Conservation (phyloP, 1,140 invertebrate species). For the Habropoda laboriosa region DNA sequence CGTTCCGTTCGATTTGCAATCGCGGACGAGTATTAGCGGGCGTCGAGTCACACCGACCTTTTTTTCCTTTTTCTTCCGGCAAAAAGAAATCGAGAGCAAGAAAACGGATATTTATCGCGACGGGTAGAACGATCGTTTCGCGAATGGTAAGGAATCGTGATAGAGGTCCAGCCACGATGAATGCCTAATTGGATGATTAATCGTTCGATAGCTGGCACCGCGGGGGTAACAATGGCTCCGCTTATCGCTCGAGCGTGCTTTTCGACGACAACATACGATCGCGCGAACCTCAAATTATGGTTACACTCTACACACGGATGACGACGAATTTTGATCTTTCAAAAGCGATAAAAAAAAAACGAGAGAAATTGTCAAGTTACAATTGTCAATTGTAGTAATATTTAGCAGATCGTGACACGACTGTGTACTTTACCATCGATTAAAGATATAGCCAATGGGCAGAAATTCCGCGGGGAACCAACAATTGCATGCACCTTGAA, state of each 20-base stretch:
- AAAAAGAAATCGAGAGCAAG: conserved; percentile 9
- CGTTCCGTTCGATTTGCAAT: conserved; percentile 22
- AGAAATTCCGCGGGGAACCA: conserved; percentile 21
- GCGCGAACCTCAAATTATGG: not conserved
- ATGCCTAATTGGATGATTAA: conserved; percentile 77
- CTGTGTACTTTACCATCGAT: not conserved
- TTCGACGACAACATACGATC: conserved; percentile 63
- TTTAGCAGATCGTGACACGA: not conserved
- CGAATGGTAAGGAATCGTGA: conserved; percentile 43
- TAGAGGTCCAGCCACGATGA: conserved; percentile 40
- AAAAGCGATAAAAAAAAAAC: too few relatives aligned
- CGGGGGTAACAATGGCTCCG: conserved; percentile 64
- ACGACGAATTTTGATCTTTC: conserved; percentile 18
- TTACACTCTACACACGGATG: not conserved
- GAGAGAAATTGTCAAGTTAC: conserved; percentile 14
- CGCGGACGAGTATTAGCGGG: too few relatives aligned
- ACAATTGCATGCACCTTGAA: conserved; percentile 21
- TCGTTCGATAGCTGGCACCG: conserved; percentile 69
- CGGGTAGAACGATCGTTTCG: conserved; percentile 50
- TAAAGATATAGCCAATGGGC: not conserved
- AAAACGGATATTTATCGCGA: conserved; percentile 63
- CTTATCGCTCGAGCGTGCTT: conserved; percentile 72
- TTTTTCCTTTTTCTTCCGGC: too few relatives aligned
- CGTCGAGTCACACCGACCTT: too few relatives aligned
- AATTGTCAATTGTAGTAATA: not conserved